phyloP scores from a whole-genome alignment of 2,888 invertebrate species.

The Pasiphila rectangulata region DNA sequence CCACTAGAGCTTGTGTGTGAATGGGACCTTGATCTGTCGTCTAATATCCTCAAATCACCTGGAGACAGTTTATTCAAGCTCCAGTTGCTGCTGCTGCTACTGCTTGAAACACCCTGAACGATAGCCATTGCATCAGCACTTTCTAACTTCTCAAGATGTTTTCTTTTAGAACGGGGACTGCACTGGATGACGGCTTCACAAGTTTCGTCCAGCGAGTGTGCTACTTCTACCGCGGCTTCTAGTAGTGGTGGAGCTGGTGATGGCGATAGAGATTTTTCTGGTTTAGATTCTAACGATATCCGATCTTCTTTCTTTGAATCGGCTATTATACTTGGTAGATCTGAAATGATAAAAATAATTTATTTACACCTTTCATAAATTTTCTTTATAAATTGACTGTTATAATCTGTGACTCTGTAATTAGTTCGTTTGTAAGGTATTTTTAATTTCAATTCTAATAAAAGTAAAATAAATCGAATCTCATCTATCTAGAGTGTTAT shows the following conservation, averaged over 20 bases:
- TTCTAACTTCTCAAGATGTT: conserved; percentile 74
- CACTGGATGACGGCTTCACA: conserved; percentile 85
- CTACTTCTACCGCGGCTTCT: conserved; percentile 84
- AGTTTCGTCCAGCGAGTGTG: conserved; percentile 84
- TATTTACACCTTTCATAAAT: background rate
- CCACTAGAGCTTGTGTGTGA: conserved; percentile 78
- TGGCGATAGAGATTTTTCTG: conserved; percentile 44
- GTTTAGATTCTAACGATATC: conserved; percentile 4
- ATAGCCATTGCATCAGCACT: conserved; percentile 71
- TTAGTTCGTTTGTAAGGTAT: too few relatives aligned
- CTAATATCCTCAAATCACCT: conserved; percentile 72
- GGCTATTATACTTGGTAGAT: conserved; percentile 44
- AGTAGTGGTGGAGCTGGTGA: conserved; percentile 72
- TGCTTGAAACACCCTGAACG: conserved; percentile 73
- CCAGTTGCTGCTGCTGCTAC: conserved; percentile 78
- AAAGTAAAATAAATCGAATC: too few relatives aligned
- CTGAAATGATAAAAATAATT: conserved; percentile 41
- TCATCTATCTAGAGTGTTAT: too few relatives aligned
- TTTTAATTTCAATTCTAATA: too few relatives aligned
- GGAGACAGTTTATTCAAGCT: conserved; percentile 77
- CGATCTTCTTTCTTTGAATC: conserved; percentile 52
- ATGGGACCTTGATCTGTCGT: conserved; percentile 71
- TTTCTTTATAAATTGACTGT: too few relatives aligned
- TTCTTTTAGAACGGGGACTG: conserved; percentile 79
- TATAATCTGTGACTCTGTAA: too few relatives aligned